phyloP scores from a whole-genome alignment of 2,797 vertebrate genomes.

The Anableps anableps region DNA sequence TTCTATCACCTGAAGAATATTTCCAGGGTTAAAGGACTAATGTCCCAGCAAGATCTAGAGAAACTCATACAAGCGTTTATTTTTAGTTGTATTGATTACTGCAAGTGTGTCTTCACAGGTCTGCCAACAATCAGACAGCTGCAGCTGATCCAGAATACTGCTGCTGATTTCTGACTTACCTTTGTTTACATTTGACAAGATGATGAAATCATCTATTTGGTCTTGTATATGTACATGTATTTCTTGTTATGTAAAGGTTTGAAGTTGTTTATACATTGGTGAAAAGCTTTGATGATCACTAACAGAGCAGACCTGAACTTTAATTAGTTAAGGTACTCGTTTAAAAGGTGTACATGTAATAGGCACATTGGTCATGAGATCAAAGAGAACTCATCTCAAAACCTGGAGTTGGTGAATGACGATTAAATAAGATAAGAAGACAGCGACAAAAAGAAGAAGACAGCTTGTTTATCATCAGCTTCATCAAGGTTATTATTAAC shows the following conservation, averaged over 20 bases:
- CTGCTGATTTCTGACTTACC: neutral
- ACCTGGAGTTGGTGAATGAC: neutral
- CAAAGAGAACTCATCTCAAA: conserved; percentile 1
- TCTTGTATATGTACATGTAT: neutral
- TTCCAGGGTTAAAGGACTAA: too few relatives aligned
- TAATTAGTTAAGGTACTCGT: neutral
- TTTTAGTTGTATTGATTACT: too few relatives aligned
- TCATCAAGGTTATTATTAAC: conserved; percentile 2
- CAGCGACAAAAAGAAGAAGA: neutral
- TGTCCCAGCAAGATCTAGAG: too few relatives aligned
- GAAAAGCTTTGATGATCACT: neutral
- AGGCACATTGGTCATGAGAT: neutral
- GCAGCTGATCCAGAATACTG: too few relatives aligned
- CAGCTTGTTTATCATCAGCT: conserved; percentile 7
- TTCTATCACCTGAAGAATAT: too few relatives aligned
- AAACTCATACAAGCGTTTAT: too few relatives aligned
- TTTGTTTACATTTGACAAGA: neutral
- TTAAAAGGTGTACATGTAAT: neutral
- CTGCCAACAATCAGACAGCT: too few relatives aligned
- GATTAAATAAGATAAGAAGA: neutral
- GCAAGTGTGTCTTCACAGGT: too few relatives aligned
- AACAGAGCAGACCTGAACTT: neutral
- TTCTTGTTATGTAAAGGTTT: neutral
- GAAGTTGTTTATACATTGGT: neutral
- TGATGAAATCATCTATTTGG: neutral